A percentile compares a stretch with the other conserved stretches of the same genome.
Evolutionary conservation across 1,140 invertebrate species (phyloP).

Genomic region (Matsumurasca onukii): DNA sequence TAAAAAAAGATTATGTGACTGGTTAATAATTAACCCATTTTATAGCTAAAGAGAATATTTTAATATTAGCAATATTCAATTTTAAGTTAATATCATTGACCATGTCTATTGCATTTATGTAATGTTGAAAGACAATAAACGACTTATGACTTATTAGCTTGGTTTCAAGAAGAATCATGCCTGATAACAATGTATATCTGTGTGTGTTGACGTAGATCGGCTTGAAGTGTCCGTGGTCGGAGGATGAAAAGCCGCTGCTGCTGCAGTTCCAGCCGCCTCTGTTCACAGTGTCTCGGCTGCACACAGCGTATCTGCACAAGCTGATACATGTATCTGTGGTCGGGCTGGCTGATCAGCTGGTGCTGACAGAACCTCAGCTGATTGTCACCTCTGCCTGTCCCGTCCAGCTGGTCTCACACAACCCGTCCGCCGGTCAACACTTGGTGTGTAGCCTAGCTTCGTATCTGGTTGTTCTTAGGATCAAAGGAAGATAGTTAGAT

Average conservation of each 20-base stretch:
- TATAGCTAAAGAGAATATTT: too few species aligned
- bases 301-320: slow-evolving; percentile 79
- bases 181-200: too few species aligned
- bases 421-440: slow-evolving; percentile 35
- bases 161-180: too few species aligned
- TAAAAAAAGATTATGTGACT: too few species aligned
- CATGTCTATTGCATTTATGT: too few species aligned
- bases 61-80: too few species aligned
- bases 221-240: slow-evolving; percentile 73
- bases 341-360: slow-evolving; percentile 60
- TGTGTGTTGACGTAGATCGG: too few species aligned
- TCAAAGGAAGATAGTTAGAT: too few species aligned
- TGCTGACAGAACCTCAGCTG: slow-evolving; percentile 52
- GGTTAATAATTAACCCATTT: too few species aligned
- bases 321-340: slow-evolving; percentile 76
- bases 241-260: slow-evolving; percentile 62
- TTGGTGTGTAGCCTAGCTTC: slow-evolving; percentile 37
- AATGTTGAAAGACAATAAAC: too few species aligned
- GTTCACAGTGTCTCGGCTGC: slow-evolving; percentile 71
- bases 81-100: too few species aligned
- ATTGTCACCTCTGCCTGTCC: slow-evolving; percentile 42
- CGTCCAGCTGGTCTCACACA: slow-evolving; percentile 34
- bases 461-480: background rate
- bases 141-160: too few species aligned
- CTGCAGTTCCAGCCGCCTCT: slow-evolving; percentile 82